These are phyloP conservation scores for Sipha maydis DNA, from an alignment of 2,888 invertebrate genomes.

Conservation along the genomic window DNA sequence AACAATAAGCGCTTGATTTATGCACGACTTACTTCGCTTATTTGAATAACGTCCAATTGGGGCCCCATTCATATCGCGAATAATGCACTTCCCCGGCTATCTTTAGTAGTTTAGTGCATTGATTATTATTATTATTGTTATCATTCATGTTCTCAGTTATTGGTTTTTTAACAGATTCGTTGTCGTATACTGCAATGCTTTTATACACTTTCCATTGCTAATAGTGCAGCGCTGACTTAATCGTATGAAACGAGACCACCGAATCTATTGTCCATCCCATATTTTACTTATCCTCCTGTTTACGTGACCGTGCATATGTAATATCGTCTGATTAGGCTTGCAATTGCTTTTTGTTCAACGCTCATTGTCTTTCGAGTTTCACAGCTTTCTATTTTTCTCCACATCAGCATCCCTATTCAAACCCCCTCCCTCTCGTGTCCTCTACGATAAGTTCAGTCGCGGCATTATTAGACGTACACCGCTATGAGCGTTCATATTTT, in stretches of 20 bases:
- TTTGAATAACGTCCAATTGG: background rate
- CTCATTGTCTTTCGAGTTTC: conserved; percentile 36
- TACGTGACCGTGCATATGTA: conserved; percentile 52
- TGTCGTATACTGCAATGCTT: background rate
- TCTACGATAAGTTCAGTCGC: background rate
- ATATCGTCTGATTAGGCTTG: conserved; percentile 5
- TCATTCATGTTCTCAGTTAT: background rate
- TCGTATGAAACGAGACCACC: conserved; percentile 33
- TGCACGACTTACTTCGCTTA: background rate
- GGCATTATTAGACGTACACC: background rate
- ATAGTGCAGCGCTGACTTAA: conserved; percentile 2
- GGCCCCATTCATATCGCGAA: background rate
- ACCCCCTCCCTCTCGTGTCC: background rate
- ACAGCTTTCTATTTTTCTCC: conserved; percentile 47
- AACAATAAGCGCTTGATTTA: conserved; percentile 24
- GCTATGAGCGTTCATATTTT: background rate
- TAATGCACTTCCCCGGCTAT: conserved; percentile 1
- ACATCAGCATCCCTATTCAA: conserved; percentile 22
- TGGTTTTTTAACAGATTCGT: background rate
- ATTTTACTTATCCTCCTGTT: background rate
- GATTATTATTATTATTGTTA: background rate
- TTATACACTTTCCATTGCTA: conserved; percentile 1
- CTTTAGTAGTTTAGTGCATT: background rate
- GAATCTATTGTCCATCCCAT: background rate
- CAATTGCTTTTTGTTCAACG: conserved; percentile 1